Evolutionary conservation across 2,113 vertebrate genomes (phyloP).

Genomic region (Butorides virescens): DNA sequence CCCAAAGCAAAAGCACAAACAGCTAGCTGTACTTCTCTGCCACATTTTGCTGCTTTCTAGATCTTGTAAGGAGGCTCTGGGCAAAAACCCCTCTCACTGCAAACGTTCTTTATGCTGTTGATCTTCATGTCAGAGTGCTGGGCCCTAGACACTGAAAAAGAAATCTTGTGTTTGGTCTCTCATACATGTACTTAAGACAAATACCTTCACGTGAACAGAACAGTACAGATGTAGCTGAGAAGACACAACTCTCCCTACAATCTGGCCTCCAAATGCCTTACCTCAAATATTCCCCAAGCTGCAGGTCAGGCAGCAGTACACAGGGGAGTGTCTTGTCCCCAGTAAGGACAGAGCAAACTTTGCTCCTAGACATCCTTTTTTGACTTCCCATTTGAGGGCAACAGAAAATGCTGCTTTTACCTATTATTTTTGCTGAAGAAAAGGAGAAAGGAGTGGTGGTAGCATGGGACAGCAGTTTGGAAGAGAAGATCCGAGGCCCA

Average conservation of each 20-base stretch:
- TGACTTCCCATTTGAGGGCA: background rate
- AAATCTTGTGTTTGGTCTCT: background rate
- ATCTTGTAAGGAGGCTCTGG: background rate
- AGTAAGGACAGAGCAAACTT: background rate
- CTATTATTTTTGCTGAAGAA: background rate
- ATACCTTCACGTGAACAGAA: background rate
- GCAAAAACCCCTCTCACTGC: background rate
- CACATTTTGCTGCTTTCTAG: background rate
- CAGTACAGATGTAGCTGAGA: background rate
- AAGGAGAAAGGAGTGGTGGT: background rate
- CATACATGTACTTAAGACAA: background rate
- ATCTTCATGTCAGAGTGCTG: background rate
- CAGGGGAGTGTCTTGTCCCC: background rate
- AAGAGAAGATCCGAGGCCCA: background rate
- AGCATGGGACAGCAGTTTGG: background rate
- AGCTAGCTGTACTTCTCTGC: background rate
- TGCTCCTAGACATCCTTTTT: background rate
- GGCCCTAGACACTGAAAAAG: background rate
- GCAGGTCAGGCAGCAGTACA: background rate
- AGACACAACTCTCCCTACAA: background rate
- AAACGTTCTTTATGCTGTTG: background rate
- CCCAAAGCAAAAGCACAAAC: background rate
- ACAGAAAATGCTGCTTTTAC: background rate
- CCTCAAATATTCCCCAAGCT: background rate
- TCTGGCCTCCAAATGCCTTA: background rate